These are phyloP conservation scores for Piezodorus guildinii DNA, from an alignment of 1,140 invertebrate species.

Conservation along the genomic window DNA sequence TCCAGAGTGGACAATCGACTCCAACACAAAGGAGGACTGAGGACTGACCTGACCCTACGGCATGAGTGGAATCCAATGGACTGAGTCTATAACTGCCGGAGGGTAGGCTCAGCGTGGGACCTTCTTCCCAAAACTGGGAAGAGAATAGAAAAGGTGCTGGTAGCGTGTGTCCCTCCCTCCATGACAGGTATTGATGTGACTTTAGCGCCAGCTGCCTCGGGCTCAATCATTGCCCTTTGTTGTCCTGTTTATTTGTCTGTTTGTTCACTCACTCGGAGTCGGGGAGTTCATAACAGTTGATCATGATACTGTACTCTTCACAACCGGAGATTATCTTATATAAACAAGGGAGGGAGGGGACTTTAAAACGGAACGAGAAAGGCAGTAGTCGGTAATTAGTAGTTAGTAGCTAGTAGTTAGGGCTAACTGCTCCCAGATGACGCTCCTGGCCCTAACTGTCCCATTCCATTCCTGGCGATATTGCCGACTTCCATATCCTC, in stretches of 20 bases:
- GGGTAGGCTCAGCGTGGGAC: not conserved
- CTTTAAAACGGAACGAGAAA: not conserved
- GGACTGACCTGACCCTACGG: not conserved
- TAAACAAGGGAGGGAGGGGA: not conserved
- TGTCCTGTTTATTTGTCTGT: constrained; percentile 18
- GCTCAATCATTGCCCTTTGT: constrained; percentile 18
- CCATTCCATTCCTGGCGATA: no score
- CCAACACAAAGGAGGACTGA: no score
- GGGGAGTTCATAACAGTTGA: no score
- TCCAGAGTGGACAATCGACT: no score
- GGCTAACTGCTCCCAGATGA: not conserved
- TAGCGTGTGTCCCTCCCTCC: not conserved
- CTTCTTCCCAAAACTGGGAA: not conserved
- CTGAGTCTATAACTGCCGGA: not conserved
- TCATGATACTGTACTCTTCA: no score
- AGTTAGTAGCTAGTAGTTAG: not conserved
- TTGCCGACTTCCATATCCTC: no score
- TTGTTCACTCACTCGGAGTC: not conserved
- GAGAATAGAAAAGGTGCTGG: not conserved
- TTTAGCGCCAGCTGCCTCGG: constrained; percentile 7
- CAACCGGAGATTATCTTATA: no score
- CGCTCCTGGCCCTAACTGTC: not conserved
- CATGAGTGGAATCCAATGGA: not conserved
- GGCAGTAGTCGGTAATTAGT: not conserved
- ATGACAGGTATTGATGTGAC: constrained; percentile 22